Percentiles rank a stretch among this genome's conserved stretches.
Conservation (phyloP, 2,113 vertebrate genomes). For the Cromileptes altivelis region DNA sequence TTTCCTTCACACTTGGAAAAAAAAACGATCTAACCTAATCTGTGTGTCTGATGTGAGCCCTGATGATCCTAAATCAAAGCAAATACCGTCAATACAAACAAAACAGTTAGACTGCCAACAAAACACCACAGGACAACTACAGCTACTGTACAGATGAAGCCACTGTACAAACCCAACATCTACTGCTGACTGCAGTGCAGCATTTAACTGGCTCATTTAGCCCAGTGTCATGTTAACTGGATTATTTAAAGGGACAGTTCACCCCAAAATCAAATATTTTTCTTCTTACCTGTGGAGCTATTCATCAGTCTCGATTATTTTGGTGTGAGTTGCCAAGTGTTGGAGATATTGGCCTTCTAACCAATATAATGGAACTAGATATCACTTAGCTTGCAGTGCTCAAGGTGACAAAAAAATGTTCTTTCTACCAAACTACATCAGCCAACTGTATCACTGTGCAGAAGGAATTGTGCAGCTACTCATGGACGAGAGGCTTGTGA, state of each 20-base stretch:
- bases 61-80: neutral
- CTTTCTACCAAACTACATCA: too few relatives aligned
- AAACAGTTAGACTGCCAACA: conserved; percentile 7
- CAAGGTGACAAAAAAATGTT: too few relatives aligned
- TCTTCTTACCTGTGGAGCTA: too few relatives aligned
- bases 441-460: too few relatives aligned
- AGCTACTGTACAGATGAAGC: neutral
- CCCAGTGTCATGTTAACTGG: neutral
- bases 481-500: too few relatives aligned
- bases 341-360: too few relatives aligned
- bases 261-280: neutral
- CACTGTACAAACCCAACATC: neutral
- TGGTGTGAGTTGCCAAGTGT: too few relatives aligned
- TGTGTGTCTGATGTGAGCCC: conserved; percentile 8
- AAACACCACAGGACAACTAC: neutral
- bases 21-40: neutral
- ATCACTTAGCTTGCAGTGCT: too few relatives aligned
- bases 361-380: too few relatives aligned
- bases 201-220: neutral
- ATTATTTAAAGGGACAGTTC: neutral
- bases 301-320: too few relatives aligned
- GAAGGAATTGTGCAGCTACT: too few relatives aligned
- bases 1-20: neutral
- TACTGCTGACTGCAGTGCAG: neutral
- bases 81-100: neutral